Percentiles rank a stretch among this genome's conserved stretches.
Evolutionary conservation across 2,888 invertebrate genomes (phyloP).

Genomic region (Eupithecia subfuscata): DNA sequence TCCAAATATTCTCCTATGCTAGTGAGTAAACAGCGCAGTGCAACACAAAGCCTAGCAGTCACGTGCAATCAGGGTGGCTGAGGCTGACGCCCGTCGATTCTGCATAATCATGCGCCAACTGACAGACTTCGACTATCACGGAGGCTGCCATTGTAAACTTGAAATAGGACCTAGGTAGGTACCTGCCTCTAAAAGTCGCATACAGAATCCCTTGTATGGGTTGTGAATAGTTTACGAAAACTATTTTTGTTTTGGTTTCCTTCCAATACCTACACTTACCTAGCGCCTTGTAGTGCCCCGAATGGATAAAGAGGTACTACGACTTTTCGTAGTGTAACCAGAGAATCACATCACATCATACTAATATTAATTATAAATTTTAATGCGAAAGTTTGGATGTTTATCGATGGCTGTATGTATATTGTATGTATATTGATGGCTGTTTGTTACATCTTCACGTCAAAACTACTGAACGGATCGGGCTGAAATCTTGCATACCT

Average conservation of each 20-base stretch:
- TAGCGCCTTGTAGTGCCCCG: not conserved
- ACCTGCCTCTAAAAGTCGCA: not conserved
- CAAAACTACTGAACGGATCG: too few relatives aligned
- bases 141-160: slow-evolving; percentile 6
- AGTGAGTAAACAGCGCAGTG: slow-evolving; percentile 10
- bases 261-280: not conserved
- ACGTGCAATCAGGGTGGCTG: slow-evolving; percentile 25
- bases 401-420: too few relatives aligned
- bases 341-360: too few relatives aligned
- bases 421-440: too few relatives aligned
- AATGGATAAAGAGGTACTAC: not conserved
- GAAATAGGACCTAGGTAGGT: not conserved
- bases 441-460: too few relatives aligned
- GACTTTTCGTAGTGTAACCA: not conserved
- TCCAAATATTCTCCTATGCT: not conserved
- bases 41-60: slow-evolving; percentile 16
- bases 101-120: slow-evolving; percentile 26
- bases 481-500: too few relatives aligned
- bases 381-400: too few relatives aligned
- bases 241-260: not conserved
- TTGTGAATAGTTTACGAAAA: not conserved
- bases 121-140: slow-evolving; percentile 8
- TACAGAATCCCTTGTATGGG: not conserved
- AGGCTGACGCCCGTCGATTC: slow-evolving; percentile 22
- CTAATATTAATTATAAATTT: too few relatives aligned